phyloP scores from a whole-genome alignment of 2,888 invertebrate genomes.

The Saturnia japonica region DNA sequence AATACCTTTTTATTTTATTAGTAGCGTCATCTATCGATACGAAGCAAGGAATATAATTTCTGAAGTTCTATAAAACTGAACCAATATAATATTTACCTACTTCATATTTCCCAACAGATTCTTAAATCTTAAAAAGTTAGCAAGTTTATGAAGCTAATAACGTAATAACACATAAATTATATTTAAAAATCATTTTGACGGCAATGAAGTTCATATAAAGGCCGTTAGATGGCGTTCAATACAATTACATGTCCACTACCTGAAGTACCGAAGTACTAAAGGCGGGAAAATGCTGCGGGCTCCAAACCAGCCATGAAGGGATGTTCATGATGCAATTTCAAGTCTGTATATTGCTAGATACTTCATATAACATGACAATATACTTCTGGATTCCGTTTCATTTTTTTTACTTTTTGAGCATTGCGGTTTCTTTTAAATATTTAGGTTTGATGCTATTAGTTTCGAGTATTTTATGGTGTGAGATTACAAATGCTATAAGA shows the following conservation, averaged over 20 bases:
- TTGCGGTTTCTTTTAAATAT: background rate
- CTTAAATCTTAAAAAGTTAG: background rate
- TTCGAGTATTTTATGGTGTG: background rate
- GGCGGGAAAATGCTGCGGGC: constrained; percentile 43
- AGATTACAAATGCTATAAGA: background rate
- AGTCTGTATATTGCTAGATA: constrained; percentile 72
- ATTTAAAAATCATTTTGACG: background rate
- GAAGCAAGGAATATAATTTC: background rate
- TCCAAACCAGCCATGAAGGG: constrained; percentile 47
- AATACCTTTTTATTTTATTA: background rate
- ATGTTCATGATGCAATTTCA: constrained; percentile 78
- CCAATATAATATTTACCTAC: background rate
- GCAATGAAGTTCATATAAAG: constrained; percentile 49
- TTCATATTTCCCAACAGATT: background rate
- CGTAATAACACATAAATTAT: too few species aligned
- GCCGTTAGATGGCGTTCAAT: constrained; percentile 61
- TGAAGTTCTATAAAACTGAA: background rate
- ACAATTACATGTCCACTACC: constrained; percentile 36
- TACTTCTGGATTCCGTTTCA: constrained; percentile 52
- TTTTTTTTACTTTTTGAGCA: background rate
- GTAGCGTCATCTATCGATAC: constrained; percentile 36
- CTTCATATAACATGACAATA: constrained; percentile 72
- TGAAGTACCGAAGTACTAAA: constrained; percentile 42
- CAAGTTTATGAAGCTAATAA: background rate
- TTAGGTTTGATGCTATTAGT: background rate